Conservation (phyloP, 64 coral and sea anemone genomes). For the Stichodactyla helianthus region DNA sequence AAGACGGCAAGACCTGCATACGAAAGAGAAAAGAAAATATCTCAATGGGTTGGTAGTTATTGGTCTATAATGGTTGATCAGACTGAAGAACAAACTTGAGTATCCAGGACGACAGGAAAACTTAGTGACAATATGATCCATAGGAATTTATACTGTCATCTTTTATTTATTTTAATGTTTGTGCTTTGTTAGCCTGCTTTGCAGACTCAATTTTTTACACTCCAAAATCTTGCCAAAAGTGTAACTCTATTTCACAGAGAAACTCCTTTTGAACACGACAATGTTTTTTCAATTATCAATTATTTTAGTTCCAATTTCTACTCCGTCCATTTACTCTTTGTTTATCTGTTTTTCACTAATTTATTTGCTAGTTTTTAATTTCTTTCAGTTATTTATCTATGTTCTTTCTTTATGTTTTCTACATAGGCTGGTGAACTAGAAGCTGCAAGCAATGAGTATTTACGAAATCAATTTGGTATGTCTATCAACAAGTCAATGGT, state of each 20-base stretch:
- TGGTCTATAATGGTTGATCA: too few relatives aligned
- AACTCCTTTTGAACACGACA: too few relatives aligned
- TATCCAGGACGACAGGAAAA: too few relatives aligned
- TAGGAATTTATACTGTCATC: too few relatives aligned
- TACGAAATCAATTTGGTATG: slow-evolving; percentile 58
- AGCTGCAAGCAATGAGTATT: slow-evolving; percentile 29
- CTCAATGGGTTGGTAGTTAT: slow-evolving; percentile 54
- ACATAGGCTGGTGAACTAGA: slow-evolving; percentile 47
- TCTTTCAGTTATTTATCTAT: background rate
- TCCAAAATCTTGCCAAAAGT: too few relatives aligned
- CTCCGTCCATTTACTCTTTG: background rate
- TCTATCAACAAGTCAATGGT: slow-evolving; percentile 60
- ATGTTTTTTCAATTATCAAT: background rate
- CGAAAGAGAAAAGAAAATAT: slow-evolving; percentile 50
- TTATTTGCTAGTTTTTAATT: background rate
- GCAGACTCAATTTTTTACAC: too few relatives aligned
- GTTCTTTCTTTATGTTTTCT: background rate
- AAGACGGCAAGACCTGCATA: slow-evolving; percentile 54
- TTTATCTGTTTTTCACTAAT: background rate
- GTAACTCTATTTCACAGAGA: too few relatives aligned
- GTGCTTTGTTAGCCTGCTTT: too few relatives aligned
- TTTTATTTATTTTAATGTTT: too few relatives aligned
- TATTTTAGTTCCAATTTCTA: background rate
- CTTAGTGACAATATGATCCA: too few relatives aligned
- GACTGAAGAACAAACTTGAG: too few relatives aligned